Evolutionary conservation across 2,113 vertebrate genomes (phyloP).

Genomic region (Forbesichthys agassizii): DNA sequence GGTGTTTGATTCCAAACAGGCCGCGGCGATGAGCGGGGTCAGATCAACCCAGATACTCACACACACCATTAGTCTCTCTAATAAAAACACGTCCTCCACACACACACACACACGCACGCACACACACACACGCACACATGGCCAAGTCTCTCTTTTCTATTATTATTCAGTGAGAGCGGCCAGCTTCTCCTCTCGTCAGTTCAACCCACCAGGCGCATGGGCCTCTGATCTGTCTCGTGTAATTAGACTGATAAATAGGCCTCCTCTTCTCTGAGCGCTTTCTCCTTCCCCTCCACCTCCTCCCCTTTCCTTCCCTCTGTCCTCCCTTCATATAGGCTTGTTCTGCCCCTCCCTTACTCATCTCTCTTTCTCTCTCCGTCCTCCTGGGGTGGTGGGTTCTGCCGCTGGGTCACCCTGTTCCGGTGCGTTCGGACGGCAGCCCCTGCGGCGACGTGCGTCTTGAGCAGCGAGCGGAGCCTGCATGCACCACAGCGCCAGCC

Average conservation of each 20-base stretch:
- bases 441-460: no score
- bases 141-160: slow-evolving; percentile 43
- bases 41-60: slow-evolving; percentile 65
- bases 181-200: slow-evolving; percentile 67
- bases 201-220: slow-evolving; percentile 50
- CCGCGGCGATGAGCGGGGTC: slow-evolving; percentile 58
- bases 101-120: no score
- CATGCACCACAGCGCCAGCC: no score
- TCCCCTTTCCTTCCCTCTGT: neutral
- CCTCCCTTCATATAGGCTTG: neutral
- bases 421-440: no score
- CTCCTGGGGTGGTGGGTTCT: neutral
- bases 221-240: slow-evolving; percentile 64
- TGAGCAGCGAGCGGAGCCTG: no score
- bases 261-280: slow-evolving; percentile 16
- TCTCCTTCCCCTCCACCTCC: slow-evolving; percentile 18
- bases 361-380: slow-evolving; percentile 12
- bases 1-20: slow-evolving; percentile 61
- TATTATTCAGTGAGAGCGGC: slow-evolving; percentile 66
- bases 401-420: neutral
- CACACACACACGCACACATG: neutral
- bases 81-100: slow-evolving; percentile 66
- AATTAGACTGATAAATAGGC: slow-evolving; percentile 77
- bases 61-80: slow-evolving; percentile 69
- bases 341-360: slow-evolving; percentile 6